These are phyloP conservation scores for Himantopus leucocephalus DNA, from an alignment of 2,113 vertebrate genomes.

Conservation along the genomic window DNA sequence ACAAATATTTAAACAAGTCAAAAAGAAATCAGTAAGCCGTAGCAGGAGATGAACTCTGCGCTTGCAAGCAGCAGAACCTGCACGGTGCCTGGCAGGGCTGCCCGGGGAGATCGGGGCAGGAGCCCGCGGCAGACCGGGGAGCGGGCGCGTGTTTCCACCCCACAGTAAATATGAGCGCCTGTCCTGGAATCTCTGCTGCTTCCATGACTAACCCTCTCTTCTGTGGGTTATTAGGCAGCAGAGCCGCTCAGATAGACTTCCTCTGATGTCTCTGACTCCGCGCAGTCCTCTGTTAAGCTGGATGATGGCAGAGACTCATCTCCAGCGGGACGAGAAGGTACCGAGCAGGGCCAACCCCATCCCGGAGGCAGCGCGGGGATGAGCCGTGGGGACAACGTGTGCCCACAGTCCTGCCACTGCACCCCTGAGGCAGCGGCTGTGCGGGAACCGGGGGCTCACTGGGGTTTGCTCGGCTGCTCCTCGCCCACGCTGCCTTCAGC, in stretches of 20 bases:
- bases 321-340: neutral
- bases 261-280: neutral
- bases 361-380: neutral
- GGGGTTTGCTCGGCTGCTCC: too few species aligned
- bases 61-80: neutral
- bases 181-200: neutral
- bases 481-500: neutral
- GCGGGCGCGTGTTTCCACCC: neutral
- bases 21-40: neutral
- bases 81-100: fast-evolving
- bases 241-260: too few species aligned
- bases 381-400: neutral
- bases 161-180: neutral
- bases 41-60: neutral
- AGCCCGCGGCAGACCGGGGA: neutral
- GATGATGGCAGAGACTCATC: neutral
- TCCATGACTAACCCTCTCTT: neutral
- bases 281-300: neutral
- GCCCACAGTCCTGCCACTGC: fast-evolving
- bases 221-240: neutral
- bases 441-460: fast-evolving
- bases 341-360: fast-evolving
- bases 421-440: fast-evolving
- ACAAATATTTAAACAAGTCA: neutral
- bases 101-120: neutral